phyloP scores from a whole-genome alignment of 2,113 vertebrate genomes.

The Pimephales promelas region DNA sequence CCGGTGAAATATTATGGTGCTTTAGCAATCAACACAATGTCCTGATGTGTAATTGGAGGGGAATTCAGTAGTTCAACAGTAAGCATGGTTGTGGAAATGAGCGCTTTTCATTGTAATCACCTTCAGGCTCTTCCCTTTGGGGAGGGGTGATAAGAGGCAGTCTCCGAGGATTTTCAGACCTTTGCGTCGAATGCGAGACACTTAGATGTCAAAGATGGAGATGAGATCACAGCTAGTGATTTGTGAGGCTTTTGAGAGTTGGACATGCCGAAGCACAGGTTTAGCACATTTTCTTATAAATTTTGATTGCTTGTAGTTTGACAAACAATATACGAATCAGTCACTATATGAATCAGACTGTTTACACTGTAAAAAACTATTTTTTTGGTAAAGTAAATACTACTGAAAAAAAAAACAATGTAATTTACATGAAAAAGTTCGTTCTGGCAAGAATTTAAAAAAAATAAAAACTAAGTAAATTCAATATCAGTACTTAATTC shows the following conservation, averaged over 20 bases:
- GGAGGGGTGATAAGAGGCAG: not conserved
- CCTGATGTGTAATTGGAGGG: slow-evolving; percentile 8
- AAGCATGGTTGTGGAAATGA: not conserved
- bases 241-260: not conserved
- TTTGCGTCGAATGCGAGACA: not conserved
- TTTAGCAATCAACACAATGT: not conserved
- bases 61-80: not conserved
- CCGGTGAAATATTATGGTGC: not conserved
- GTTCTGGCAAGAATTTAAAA: no score
- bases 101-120: not conserved
- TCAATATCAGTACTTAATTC: no score
- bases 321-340: no score
- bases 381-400: no score
- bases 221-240: not conserved
- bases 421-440: no score
- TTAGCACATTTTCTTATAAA: not conserved
- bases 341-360: no score
- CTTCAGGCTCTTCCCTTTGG: not conserved
- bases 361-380: no score
- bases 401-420: no score
- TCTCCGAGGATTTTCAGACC: not conserved
- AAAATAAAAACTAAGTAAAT: no score
- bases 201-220: not conserved
- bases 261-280: not conserved
- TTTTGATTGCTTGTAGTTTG: no score